Conservation (phyloP, 2,113 vertebrate species). For the Zapornia atra region DNA sequence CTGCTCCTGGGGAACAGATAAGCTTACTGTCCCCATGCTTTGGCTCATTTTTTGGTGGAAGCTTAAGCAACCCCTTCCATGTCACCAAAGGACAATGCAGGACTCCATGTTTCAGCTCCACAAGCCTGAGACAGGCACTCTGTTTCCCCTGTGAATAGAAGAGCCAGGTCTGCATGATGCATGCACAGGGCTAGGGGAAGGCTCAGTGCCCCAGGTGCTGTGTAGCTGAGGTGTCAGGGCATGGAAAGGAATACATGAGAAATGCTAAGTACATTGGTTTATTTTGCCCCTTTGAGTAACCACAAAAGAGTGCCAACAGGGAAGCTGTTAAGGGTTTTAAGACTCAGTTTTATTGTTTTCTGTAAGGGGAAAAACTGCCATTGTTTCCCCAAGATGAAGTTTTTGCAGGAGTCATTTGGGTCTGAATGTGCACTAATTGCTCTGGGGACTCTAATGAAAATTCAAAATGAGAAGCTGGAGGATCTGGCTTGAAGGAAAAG, state of each 20-base stretch:
- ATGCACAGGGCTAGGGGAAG: neutral
- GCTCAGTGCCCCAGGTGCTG: neutral
- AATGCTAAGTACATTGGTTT: neutral
- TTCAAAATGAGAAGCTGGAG: constrained; percentile 19
- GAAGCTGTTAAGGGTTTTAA: constrained; percentile 21
- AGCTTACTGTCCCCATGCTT: neutral
- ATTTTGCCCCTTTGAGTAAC: neutral
- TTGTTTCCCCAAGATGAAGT: constrained; percentile 41
- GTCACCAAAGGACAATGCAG: neutral
- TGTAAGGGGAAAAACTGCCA: neutral
- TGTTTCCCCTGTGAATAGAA: neutral
- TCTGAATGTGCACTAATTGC: constrained; percentile 2
- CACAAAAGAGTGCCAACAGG: neutral
- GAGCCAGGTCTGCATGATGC: neutral
- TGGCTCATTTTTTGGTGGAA: neutral
- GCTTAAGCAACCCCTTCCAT: neutral
- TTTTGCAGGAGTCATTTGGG: constrained; percentile 8
- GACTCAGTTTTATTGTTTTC: neutral
- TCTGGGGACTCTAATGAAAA: constrained; percentile 42
- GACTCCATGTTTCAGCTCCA: neutral
- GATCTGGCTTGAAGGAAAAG: constrained; percentile 12
- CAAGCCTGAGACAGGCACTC: neutral
- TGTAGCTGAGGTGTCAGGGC: neutral
- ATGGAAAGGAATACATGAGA: neutral
- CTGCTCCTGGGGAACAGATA: neutral